Conservation (phyloP, 2,797 vertebrate species). For the Microhierax caerulescens region DNA sequence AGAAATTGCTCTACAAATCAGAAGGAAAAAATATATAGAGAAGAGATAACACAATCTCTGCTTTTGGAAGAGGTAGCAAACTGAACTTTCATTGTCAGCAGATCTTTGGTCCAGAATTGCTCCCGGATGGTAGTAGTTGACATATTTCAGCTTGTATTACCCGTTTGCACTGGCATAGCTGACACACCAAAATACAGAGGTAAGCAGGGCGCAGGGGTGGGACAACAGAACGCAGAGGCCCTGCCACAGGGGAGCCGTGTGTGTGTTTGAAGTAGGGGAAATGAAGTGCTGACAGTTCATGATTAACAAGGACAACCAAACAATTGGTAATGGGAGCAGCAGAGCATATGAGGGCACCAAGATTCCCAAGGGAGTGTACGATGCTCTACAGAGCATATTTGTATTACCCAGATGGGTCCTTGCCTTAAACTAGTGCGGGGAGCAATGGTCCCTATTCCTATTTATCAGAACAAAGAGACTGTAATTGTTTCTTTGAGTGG, state of each 20-base stretch:
- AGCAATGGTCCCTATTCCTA: background rate
- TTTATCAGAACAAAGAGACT: background rate
- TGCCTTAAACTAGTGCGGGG: background rate
- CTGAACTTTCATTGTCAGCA: background rate
- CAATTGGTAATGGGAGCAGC: background rate
- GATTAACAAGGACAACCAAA: background rate
- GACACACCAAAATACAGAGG: background rate
- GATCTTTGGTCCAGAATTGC: background rate
- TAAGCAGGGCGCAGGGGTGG: background rate
- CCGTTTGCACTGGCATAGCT: background rate
- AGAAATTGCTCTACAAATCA: background rate
- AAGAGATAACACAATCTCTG: background rate
- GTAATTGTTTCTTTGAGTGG: background rate
- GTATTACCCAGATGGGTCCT: background rate
- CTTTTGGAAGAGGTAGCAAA: background rate
- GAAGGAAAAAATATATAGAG: background rate
- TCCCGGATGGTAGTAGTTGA: background rate
- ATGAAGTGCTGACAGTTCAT: background rate
- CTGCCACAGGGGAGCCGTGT: background rate
- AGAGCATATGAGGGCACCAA: background rate
- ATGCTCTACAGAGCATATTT: background rate
- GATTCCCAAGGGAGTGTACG: background rate
- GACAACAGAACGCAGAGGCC: background rate
- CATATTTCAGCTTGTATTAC: background rate
- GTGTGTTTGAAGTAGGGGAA: background rate